Percentiles rank a stretch among this genome's conserved stretches.
Evolutionary conservation across 92 coral and sea anemone genomes (phyloP).

Genomic region (Epizoanthus stellaris): DNA sequence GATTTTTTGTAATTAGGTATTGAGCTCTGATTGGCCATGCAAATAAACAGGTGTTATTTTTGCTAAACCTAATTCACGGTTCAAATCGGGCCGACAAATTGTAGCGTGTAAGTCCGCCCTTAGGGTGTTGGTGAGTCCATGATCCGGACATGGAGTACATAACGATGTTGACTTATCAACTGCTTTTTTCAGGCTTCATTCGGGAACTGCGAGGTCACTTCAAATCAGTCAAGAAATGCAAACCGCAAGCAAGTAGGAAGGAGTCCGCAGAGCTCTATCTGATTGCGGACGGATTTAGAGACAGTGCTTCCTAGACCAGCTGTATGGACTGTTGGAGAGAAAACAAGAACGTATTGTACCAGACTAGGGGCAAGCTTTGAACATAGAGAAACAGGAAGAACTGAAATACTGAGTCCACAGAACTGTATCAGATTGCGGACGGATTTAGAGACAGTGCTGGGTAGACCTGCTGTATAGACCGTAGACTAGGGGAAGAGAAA

Average conservation of each 20-base stretch:
- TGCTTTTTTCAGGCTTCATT: conserved; percentile 65
- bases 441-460: conserved; percentile 55
- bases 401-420: conserved; percentile 44
- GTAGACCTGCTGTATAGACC: conserved; percentile 46
- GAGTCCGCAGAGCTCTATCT: conserved; percentile 87
- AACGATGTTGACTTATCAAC: too few species aligned
- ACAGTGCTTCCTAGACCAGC: conserved; percentile 54
- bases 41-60: too few species aligned
- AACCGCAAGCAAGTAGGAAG: conserved; percentile 87
- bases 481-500: too few species aligned
- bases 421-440: conserved; percentile 74
- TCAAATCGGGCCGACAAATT: too few species aligned
- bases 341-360: too few species aligned
- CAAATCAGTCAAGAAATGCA: conserved; percentile 70
- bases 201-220: conserved; percentile 58
- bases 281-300: conserved; percentile 68
- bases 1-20: too few species aligned
- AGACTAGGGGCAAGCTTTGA: too few species aligned
- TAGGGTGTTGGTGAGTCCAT: background rate
- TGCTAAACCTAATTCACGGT: too few species aligned
- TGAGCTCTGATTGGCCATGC: too few species aligned
- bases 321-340: background rate
- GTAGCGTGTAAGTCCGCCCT: background rate
- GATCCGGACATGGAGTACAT: too few species aligned
- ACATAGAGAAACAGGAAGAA: too few species aligned